Evolutionary conservation across 2,888 invertebrate species (phyloP).

Genomic region (Epirrhoe tristata): DNA sequence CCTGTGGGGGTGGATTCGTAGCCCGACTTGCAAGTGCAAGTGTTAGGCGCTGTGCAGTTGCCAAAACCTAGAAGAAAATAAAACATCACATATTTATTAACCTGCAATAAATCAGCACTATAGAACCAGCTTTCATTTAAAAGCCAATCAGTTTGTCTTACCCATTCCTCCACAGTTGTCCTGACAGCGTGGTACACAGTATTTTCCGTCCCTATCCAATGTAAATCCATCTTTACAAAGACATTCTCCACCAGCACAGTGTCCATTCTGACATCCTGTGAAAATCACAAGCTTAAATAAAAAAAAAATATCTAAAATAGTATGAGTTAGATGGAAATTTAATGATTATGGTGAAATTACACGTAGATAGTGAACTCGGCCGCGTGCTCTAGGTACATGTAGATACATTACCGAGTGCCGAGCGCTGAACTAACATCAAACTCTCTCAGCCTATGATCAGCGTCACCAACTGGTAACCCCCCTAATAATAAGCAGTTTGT

Average conservation of each 20-base stretch:
- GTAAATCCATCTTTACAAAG: slow-evolving; percentile 86
- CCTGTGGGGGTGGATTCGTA: slow-evolving; percentile 71
- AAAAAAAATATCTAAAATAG: no score
- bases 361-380: no score
- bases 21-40: slow-evolving; percentile 85
- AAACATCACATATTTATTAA: background rate
- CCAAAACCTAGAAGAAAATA: slow-evolving; percentile 47
- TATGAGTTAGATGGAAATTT: no score
- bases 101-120: no score
- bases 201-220: slow-evolving; percentile 83
- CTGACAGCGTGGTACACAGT: slow-evolving; percentile 86
- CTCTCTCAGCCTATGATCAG: no score
- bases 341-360: no score
- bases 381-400: no score
- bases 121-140: background rate
- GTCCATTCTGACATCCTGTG: slow-evolving; percentile 87
- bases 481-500: no score
- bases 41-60: slow-evolving; percentile 84
- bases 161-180: slow-evolving; percentile 81
- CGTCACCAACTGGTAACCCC: no score
- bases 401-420: no score
- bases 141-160: slow-evolving; percentile 37
- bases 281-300: background rate
- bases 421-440: no score
- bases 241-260: slow-evolving; percentile 87